Evolutionary conservation across 2,797 vertebrate species (phyloP).

Genomic region (Gadopsis bispinosus): DNA sequence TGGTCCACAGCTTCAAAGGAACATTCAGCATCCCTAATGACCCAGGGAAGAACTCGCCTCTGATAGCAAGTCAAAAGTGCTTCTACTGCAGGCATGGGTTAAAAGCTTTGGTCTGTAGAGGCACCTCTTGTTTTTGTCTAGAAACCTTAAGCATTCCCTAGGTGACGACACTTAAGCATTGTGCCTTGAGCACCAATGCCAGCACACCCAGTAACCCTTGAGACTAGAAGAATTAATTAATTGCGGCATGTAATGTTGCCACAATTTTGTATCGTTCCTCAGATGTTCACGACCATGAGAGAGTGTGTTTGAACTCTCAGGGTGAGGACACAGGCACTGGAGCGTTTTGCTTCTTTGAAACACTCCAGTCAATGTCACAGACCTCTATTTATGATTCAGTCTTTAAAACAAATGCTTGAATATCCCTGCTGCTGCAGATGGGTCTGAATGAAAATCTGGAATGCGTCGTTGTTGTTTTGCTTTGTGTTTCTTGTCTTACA

Average conservation of each 20-base stretch:
- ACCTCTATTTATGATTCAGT: slow-evolving; percentile 27
- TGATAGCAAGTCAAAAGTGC: slow-evolving; percentile 52
- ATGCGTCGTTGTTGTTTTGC: not conserved
- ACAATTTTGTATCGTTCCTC: slow-evolving; percentile 18
- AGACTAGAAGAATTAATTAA: slow-evolving; percentile 36
- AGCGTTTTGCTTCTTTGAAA: slow-evolving; percentile 23
- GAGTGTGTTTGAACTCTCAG: not conserved
- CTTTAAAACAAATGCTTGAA: slow-evolving; percentile 6
- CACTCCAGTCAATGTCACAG: slow-evolving; percentile 17
- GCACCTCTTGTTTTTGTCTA: slow-evolving; percentile 49
- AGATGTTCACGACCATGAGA: slow-evolving; percentile 28
- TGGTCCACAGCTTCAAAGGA: slow-evolving; percentile 62
- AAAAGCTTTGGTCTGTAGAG: slow-evolving; percentile 43
- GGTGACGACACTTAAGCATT: slow-evolving; percentile 34
- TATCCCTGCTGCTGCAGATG: not conserved
- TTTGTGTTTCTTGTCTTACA: not conserved
- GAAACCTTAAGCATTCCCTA: slow-evolving; percentile 33
- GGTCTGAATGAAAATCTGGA: not conserved
- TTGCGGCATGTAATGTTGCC: slow-evolving; percentile 15
- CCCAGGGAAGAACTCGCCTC: slow-evolving; percentile 40
- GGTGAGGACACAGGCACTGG: not conserved
- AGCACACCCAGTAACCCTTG: slow-evolving; percentile 16
- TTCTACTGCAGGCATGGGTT: slow-evolving; percentile 47
- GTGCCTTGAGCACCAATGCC: slow-evolving; percentile 51
- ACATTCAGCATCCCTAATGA: slow-evolving; percentile 68